Percentiles rank a stretch among this genome's conserved stretches.
These are phyloP conservation scores for Coregonus sp. DNA, from an alignment of 2,797 vertebrate species.

Conservation along the genomic window DNA sequence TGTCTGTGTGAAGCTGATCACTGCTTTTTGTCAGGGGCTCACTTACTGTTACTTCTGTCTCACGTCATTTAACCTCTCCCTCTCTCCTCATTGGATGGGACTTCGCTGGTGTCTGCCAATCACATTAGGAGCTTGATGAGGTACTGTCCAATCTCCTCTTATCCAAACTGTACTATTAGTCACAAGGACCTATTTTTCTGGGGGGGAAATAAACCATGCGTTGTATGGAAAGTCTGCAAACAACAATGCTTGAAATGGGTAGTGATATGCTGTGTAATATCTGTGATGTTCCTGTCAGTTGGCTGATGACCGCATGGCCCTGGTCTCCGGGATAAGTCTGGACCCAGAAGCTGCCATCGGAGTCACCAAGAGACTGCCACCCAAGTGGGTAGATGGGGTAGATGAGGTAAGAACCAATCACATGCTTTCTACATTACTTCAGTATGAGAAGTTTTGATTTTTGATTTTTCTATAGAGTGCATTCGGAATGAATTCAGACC, in stretches of 20 bases:
- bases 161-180: constrained; percentile 1
- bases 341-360: constrained; percentile 94
- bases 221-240: neutral
- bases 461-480: no score
- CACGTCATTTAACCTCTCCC: constrained; percentile 60
- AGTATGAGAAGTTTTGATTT: no score
- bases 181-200: neutral
- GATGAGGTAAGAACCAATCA: constrained; percentile 81
- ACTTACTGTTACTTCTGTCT: constrained; percentile 71
- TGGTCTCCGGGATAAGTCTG: constrained; percentile 93
- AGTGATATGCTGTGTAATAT: neutral
- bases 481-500: no score
- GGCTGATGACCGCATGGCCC: constrained; percentile 95
- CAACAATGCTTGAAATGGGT: neutral
- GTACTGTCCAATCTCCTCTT: constrained; percentile 76
- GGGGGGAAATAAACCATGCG: neutral
- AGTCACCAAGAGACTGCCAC: constrained; percentile 89
- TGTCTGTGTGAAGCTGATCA: constrained; percentile 31
- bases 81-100: constrained; percentile 78
- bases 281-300: constrained; percentile 70
- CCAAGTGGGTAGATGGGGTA: constrained; percentile 94
- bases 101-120: constrained; percentile 81
- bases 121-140: constrained; percentile 97
- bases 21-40: constrained; percentile 49
- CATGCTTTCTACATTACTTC: neutral